phyloP scores from a whole-genome alignment of 2,113 vertebrate genomes.

The Trematocara zebra region DNA sequence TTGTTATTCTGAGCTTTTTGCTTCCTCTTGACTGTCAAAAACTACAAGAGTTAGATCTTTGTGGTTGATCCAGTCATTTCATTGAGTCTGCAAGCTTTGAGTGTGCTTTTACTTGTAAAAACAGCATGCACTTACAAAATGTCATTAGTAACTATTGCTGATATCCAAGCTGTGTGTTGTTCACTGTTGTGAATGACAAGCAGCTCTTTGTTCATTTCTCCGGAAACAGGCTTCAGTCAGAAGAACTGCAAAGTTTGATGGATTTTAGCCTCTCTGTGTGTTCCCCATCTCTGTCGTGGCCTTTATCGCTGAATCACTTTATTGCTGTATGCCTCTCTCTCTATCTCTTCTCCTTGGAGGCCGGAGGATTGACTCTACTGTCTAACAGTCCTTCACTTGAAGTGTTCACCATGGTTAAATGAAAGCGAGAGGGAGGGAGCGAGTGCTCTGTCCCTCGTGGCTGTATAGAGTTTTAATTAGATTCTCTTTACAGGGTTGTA shows the following conservation, averaged over 20 bases:
- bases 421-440: not conserved
- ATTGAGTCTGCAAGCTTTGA: not conserved
- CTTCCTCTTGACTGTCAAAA: not conserved
- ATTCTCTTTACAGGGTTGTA: slow-evolving; percentile 66
- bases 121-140: not conserved
- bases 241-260: not conserved
- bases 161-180: not conserved
- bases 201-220: not conserved
- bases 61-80: not conserved
- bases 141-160: not conserved
- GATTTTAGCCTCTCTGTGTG: not conserved
- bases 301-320: not conserved
- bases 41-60: not conserved
- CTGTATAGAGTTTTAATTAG: slow-evolving; percentile 61
- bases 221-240: not conserved
- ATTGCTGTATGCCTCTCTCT: not conserved
- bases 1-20: not conserved
- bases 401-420: slow-evolving; percentile 42
- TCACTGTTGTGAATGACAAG: not conserved
- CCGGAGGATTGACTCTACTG: slow-evolving; percentile 14
- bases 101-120: not conserved
- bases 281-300: not conserved
- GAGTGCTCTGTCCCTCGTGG: slow-evolving; percentile 44
- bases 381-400: slow-evolving; percentile 44
- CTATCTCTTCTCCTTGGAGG: slow-evolving; percentile 21